Conservation (phyloP, 2,113 vertebrate species). For the Neopipo cinnamomea region DNA sequence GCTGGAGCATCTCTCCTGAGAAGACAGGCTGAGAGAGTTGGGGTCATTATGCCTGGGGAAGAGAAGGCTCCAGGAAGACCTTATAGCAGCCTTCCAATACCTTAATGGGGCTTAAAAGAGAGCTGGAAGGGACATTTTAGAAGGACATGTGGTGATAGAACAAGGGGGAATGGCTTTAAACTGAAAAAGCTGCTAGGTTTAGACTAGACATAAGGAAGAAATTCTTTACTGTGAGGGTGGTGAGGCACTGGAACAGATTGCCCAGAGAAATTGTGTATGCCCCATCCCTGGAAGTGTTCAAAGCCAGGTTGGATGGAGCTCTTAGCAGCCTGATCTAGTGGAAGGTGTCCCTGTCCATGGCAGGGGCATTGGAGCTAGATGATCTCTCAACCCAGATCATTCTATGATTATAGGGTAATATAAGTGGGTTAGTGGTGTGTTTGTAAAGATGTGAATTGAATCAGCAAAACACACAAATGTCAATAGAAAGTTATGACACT, state of each 20-base stretch:
- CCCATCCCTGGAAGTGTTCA: too few relatives aligned
- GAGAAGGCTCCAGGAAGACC: background rate
- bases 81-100: background rate
- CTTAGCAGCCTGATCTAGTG: too few relatives aligned
- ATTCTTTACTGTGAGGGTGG: background rate
- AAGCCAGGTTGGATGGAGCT: too few relatives aligned
- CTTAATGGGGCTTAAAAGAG: background rate
- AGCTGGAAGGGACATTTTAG: background rate
- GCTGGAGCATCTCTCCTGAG: background rate
- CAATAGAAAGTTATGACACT: too few relatives aligned
- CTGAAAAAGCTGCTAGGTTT: background rate
- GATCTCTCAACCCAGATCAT: too few relatives aligned
- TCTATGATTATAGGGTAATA: too few relatives aligned
- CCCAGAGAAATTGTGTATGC: too few relatives aligned
- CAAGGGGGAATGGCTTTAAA: background rate
- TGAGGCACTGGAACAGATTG: background rate
- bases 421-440: too few relatives aligned
- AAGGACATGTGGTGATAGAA: background rate
- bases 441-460: too few relatives aligned
- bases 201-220: background rate
- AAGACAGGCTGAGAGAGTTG: background rate
- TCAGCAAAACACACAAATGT: too few relatives aligned
- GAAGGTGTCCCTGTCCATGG: too few relatives aligned
- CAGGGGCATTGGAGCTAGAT: too few relatives aligned
- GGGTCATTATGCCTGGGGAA: background rate